Conservation (phyloP, 2,888 invertebrate genomes). For the Hypena proboscidalis region DNA sequence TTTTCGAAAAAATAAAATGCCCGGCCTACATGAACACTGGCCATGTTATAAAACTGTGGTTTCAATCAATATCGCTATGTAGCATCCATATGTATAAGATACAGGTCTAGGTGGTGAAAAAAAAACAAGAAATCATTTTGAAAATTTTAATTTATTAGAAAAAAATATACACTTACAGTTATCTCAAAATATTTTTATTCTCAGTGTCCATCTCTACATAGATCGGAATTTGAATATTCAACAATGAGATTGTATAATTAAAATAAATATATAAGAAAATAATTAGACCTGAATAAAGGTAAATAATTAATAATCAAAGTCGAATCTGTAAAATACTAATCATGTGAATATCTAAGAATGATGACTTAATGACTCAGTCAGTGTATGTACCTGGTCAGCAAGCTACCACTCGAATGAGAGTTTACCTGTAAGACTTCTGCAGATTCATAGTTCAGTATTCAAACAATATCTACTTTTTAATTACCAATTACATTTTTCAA, state of each 20-base stretch:
- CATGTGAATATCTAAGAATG: too few relatives aligned
- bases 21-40: too few relatives aligned
- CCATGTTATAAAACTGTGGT: too few relatives aligned
- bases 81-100: too few relatives aligned
- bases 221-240: conserved; percentile 61
- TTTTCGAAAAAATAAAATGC: too few relatives aligned
- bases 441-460: conserved; percentile 14
- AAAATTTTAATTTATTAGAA: conserved; percentile 63
- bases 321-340: too few relatives aligned
- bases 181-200: conserved; percentile 66
- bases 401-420: conserved; percentile 9
- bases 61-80: too few relatives aligned
- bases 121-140: conserved; percentile 35
- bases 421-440: conserved; percentile 18
- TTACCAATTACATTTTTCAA: too few relatives aligned
- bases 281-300: conserved; percentile 15
- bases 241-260: conserved; percentile 22
- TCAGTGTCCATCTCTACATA: conserved; percentile 57
- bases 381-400: too few relatives aligned
- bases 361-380: too few relatives aligned
- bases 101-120: conserved; percentile 4
- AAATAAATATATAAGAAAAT: conserved; percentile 38
- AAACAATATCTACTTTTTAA: conserved; percentile 13
- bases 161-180: conserved; percentile 71
- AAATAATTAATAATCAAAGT: too few relatives aligned